Evolutionary conservation across 2,888 invertebrate genomes (phyloP).

Genomic region (Ommatoiulus sabulosus): DNA sequence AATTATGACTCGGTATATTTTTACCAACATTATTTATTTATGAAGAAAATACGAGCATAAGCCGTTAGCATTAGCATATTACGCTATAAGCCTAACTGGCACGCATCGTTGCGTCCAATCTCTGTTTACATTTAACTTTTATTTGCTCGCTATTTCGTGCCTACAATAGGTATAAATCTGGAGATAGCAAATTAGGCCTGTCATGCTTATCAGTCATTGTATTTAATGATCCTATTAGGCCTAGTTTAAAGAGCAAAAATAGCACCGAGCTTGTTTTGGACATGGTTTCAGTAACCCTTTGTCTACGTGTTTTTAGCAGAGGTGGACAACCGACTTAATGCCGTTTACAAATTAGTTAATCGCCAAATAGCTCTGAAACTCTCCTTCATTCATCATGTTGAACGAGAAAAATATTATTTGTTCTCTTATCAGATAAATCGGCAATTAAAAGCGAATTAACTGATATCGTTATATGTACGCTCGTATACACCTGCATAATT

Average conservation of each 20-base stretch:
- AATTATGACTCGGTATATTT: not conserved
- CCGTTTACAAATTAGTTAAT: too few relatives aligned
- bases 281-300: too few relatives aligned
- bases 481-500: too few relatives aligned
- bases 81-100: not conserved
- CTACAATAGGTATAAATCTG: not conserved
- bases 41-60: not conserved
- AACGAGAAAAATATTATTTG: too few relatives aligned
- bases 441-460: too few relatives aligned
- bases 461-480: too few relatives aligned
- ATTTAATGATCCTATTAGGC: conserved; percentile 2
- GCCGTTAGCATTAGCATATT: not conserved
- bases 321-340: not conserved
- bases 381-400: too few relatives aligned
- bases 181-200: not conserved
- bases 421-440: too few relatives aligned
- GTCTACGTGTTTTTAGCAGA: not conserved
- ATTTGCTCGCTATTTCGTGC: conserved; percentile 3
- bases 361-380: too few relatives aligned
- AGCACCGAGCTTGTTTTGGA: not conserved
- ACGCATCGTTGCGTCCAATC: not conserved
- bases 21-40: not conserved
- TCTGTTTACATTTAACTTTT: conserved; percentile 1
- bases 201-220: conserved; percentile 10
- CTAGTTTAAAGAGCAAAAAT: not conserved